Evolutionary conservation across 1,140 invertebrate species (phyloP).

Genomic region (Anastatus disparis): DNA sequence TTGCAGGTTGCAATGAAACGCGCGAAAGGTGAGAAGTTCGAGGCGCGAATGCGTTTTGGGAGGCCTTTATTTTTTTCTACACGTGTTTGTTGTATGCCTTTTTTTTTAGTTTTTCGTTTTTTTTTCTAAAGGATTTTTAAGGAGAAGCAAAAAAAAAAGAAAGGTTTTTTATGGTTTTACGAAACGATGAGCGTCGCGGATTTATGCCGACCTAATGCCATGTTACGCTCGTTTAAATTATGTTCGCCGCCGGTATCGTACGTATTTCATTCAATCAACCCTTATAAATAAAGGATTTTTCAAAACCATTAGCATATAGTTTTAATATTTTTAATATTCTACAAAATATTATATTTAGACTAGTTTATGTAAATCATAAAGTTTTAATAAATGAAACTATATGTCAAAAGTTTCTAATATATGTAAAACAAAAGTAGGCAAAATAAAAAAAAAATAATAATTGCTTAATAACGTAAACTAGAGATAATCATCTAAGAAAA

Average conservation of each 20-base stretch:
- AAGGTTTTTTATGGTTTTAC: slow-evolving; percentile 25
- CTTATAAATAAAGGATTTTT: slow-evolving; percentile 45
- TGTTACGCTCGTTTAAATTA: slow-evolving; percentile 31
- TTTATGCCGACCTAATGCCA: slow-evolving; percentile 24
- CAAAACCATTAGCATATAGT: not conserved
- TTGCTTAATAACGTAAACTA: not conserved
- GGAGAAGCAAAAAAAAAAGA: too few relatives aligned
- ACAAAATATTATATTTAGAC: too few relatives aligned
- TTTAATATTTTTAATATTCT: too few relatives aligned
- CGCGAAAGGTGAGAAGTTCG: slow-evolving; percentile 48
- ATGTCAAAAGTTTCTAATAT: too few relatives aligned
- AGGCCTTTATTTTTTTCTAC: not conserved
- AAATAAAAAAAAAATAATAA: slow-evolving; percentile 5
- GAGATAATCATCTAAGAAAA: slow-evolving; percentile 20
- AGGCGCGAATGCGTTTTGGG: slow-evolving; percentile 40
- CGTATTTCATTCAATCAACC: slow-evolving; percentile 46
- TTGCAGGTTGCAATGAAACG: slow-evolving; percentile 49
- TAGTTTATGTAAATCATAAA: too few relatives aligned
- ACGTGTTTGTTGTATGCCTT: not conserved
- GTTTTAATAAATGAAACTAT: too few relatives aligned
- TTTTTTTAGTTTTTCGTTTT: not conserved
- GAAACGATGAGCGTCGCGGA: slow-evolving; percentile 8
- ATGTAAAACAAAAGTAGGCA: not conserved
- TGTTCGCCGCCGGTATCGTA: slow-evolving; percentile 26
- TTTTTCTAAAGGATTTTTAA: too few relatives aligned